These are phyloP conservation scores for Paramuricea clavata DNA, from an alignment of 92 coral and sea anemone species.

Conservation along the genomic window DNA sequence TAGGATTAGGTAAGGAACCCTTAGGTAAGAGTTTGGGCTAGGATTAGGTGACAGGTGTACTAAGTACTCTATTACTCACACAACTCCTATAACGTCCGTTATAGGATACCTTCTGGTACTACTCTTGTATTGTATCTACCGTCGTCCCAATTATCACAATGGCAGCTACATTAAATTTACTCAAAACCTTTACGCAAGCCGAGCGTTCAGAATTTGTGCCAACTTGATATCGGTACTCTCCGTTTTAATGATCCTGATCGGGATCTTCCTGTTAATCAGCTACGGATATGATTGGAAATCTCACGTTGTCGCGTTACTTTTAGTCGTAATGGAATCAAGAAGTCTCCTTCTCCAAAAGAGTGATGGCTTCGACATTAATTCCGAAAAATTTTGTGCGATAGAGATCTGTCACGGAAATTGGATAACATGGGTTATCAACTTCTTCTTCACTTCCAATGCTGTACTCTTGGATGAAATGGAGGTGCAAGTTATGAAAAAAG, in stretches of 20 bases:
- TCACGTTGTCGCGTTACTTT: neutral
- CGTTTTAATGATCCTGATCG: too few relatives aligned
- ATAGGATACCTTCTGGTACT: too few relatives aligned
- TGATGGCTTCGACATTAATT: constrained; percentile 43
- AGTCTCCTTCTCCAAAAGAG: constrained; percentile 33
- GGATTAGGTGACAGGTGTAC: too few relatives aligned
- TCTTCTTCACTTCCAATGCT: constrained; percentile 38
- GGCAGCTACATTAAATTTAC: constrained; percentile 46
- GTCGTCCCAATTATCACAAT: constrained; percentile 29
- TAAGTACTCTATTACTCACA: too few relatives aligned
- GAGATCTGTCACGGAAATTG: constrained; percentile 46
- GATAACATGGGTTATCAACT: constrained; percentile 28
- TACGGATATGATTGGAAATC: too few relatives aligned
- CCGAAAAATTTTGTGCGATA: constrained; percentile 44
- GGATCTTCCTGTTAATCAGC: too few relatives aligned
- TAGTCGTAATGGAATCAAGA: constrained; percentile 27
- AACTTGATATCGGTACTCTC: too few relatives aligned
- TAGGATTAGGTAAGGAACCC: too few relatives aligned
- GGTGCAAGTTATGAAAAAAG: constrained; percentile 54
- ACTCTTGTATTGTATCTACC: constrained; percentile 21
- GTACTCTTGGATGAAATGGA: constrained; percentile 39
- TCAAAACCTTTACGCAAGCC: constrained; percentile 34
- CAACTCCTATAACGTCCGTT: too few relatives aligned
- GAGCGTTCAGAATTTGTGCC: constrained; percentile 4
- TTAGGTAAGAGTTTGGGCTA: too few relatives aligned